These are phyloP conservation scores for Pionites leucogaster DNA, from an alignment of 2,113 vertebrate species.

Conservation along the genomic window DNA sequence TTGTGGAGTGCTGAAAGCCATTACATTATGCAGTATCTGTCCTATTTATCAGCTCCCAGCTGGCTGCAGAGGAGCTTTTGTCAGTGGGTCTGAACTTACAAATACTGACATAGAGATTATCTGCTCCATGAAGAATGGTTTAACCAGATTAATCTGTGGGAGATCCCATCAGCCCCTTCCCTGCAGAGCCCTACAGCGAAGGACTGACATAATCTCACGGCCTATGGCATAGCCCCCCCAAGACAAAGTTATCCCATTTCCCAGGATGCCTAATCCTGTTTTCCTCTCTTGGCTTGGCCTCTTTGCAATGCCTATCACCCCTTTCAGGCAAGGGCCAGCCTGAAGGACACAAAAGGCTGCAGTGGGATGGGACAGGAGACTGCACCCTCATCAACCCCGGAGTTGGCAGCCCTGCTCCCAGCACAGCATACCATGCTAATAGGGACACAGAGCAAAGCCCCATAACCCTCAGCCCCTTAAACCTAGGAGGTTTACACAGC, in stretches of 20 bases:
- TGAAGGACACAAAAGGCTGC: fast-evolving
- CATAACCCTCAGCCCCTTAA: not conserved
- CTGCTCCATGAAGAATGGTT: not conserved
- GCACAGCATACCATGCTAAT: fast-evolving
- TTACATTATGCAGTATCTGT: not conserved
- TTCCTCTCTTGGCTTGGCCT: not conserved
- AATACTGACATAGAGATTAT: constrained; percentile 36
- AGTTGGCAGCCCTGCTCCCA: not conserved
- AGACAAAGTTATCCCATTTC: not conserved
- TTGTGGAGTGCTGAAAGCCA: not conserved
- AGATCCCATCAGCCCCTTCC: constrained; percentile 7
- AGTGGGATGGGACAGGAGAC: not conserved
- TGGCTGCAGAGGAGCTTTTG: not conserved
- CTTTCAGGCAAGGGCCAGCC: not conserved
- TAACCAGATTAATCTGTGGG: constrained; percentile 58
- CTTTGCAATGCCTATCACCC: not conserved
- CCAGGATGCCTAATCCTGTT: not conserved
- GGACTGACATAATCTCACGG: not conserved
- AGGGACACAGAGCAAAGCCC: not conserved
- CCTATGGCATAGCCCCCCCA: fast-evolving
- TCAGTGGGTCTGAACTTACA: constrained; percentile 3
- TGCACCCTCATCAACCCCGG: not conserved
- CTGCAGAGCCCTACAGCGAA: not conserved
- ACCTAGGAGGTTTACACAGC: not conserved
- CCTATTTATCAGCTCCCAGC: constrained; percentile 27